Evolutionary conservation across 2,113 vertebrate genomes (phyloP).

Genomic region (Dascyllus trimaculatus): DNA sequence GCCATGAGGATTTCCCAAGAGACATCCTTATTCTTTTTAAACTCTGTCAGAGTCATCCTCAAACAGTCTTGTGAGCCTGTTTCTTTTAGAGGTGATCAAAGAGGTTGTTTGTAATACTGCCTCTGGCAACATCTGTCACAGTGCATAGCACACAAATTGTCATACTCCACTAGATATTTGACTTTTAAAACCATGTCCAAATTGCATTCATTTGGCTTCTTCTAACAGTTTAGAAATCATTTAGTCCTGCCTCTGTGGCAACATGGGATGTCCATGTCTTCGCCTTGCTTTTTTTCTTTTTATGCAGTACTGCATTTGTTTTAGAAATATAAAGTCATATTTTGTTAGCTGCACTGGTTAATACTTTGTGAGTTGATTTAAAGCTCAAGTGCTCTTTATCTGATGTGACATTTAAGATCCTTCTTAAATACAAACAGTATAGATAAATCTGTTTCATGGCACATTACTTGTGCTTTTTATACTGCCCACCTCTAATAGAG

Average conservation of each 20-base stretch:
- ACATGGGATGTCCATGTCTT: neutral
- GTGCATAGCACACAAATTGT: conserved; percentile 17
- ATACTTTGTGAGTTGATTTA: neutral
- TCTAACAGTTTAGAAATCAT: neutral
- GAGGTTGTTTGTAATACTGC: conserved; percentile 22
- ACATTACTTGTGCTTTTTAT: conserved; percentile 9
- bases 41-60: conserved; percentile 34
- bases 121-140: conserved; percentile 23
- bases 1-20: neutral
- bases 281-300: neutral
- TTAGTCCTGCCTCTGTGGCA: neutral
- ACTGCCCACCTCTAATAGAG: conserved; percentile 7
- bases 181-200: conserved; percentile 22
- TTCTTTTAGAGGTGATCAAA: conserved; percentile 46
- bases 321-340: neutral
- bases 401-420: conserved; percentile 33
- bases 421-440: neutral
- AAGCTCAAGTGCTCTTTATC: conserved; percentile 2
- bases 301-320: neutral
- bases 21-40: conserved; percentile 8
- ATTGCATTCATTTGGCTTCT: neutral
- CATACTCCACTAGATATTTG: conserved; percentile 13
- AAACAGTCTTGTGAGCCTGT: conserved; percentile 22
- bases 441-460: neutral
- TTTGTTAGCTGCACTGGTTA: neutral